These are phyloP conservation scores for Chymomyza procnemis DNA, from an alignment of 2,888 invertebrate genomes.

Conservation along the genomic window DNA sequence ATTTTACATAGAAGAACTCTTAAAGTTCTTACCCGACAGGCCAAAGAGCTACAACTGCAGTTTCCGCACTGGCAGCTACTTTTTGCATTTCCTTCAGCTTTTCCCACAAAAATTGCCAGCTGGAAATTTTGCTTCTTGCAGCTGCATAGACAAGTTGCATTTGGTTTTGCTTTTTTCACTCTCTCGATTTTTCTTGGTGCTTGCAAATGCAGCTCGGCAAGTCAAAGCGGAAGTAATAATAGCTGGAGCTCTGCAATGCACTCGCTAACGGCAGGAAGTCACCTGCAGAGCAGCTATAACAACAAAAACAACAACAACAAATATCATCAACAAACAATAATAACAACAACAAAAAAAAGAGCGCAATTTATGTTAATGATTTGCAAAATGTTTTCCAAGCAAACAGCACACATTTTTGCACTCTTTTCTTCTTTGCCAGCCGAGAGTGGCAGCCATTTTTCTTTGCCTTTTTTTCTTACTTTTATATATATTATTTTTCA, in stretches of 20 bases:
- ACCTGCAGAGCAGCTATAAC: background rate
- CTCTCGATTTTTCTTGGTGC: background rate
- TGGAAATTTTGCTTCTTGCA: background rate
- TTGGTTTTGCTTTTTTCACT: no score
- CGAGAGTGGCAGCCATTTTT: background rate
- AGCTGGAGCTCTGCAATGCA: background rate
- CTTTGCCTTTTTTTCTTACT: background rate
- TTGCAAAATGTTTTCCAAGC: conserved; percentile 21
- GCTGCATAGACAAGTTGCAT: no score
- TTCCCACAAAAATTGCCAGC: background rate
- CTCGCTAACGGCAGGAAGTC: conserved; percentile 4
- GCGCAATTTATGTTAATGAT: conserved; percentile 59
- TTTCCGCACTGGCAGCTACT: background rate
- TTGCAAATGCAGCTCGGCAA: background rate
- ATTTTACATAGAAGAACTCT: background rate
- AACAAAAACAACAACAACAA: conserved; percentile 1
- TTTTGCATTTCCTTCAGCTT: background rate
- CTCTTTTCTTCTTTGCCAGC: background rate
- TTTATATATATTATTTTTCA: background rate
- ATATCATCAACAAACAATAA: background rate
- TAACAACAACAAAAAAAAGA: conserved; percentile 5
- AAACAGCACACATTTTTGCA: background rate
- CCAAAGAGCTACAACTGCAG: background rate
- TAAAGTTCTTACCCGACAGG: background rate
- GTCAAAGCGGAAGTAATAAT: background rate